phyloP scores from a whole-genome alignment of 1,140 invertebrate genomes.

The Mamestra configurata region DNA sequence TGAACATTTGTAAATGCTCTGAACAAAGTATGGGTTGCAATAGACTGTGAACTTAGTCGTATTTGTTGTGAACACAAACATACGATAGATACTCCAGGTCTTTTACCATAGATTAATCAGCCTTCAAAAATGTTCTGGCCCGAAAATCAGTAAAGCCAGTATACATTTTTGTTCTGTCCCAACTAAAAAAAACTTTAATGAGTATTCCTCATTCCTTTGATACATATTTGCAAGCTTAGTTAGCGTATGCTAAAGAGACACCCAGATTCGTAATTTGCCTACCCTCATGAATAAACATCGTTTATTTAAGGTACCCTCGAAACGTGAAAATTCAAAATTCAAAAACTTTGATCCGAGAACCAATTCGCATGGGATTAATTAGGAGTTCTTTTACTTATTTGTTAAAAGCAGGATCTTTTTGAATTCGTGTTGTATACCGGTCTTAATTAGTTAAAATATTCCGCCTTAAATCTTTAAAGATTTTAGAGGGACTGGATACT shows the following conservation, averaged over 20 bases:
- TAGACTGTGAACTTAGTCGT: no score
- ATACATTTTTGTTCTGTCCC: background rate
- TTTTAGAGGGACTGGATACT: no score
- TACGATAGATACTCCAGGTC: no score
- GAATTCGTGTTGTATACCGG: background rate
- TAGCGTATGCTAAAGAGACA: background rate
- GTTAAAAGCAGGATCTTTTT: background rate
- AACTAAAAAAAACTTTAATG: background rate
- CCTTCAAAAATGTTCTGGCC: background rate
- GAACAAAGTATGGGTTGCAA: no score
- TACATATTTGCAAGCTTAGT: conserved; percentile 7
- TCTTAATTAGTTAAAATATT: background rate
- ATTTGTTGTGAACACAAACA: no score
- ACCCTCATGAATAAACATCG: conserved; percentile 11
- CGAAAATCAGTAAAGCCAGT: no score
- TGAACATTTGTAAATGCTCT: no score
- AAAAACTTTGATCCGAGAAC: conserved; percentile 31
- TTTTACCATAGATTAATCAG: no score
- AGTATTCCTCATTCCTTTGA: background rate
- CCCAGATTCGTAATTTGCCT: background rate
- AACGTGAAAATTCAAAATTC: conserved; percentile 33
- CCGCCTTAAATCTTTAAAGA: no score
- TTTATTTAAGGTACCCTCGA: conserved; percentile 21
- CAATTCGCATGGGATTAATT: conserved; percentile 24
- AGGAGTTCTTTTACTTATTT: conserved; percentile 19